phyloP scores from a whole-genome alignment of 2,113 vertebrate genomes.

The Atractosteus spatula region DNA sequence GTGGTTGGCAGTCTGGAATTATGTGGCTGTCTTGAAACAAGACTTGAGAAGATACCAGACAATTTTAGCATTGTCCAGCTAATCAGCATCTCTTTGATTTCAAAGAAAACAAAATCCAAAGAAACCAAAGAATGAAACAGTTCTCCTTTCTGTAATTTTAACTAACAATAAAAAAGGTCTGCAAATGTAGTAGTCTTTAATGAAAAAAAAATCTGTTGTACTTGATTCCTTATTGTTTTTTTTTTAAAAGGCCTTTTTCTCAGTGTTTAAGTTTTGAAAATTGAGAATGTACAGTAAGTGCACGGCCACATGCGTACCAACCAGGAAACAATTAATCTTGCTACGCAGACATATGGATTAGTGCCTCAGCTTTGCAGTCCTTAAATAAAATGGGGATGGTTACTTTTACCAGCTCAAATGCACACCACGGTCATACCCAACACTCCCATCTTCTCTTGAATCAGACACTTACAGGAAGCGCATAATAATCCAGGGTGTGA shows the following conservation, averaged over 20 bases:
- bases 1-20: too few species aligned
- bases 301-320: not conserved
- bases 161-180: too few species aligned
- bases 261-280: slow-evolving; percentile 24
- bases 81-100: too few species aligned
- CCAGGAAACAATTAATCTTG: not conserved
- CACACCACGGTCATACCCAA: not conserved
- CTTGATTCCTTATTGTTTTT: not conserved
- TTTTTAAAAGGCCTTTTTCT: not conserved
- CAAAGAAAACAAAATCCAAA: too few species aligned
- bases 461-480: not conserved
- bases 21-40: too few species aligned
- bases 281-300: not conserved
- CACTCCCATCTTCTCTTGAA: not conserved
- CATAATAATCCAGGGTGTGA: not conserved
- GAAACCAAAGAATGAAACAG: too few species aligned
- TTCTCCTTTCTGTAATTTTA: too few species aligned
- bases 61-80: too few species aligned
- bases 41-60: too few species aligned
- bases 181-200: not conserved
- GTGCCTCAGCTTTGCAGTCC: not conserved
- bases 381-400: slow-evolving; percentile 1
- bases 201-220: not conserved
- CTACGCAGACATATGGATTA: not conserved
- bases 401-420: not conserved